Conservation (phyloP, 2,888 invertebrate species). For the Eremobia ochroleuca region DNA sequence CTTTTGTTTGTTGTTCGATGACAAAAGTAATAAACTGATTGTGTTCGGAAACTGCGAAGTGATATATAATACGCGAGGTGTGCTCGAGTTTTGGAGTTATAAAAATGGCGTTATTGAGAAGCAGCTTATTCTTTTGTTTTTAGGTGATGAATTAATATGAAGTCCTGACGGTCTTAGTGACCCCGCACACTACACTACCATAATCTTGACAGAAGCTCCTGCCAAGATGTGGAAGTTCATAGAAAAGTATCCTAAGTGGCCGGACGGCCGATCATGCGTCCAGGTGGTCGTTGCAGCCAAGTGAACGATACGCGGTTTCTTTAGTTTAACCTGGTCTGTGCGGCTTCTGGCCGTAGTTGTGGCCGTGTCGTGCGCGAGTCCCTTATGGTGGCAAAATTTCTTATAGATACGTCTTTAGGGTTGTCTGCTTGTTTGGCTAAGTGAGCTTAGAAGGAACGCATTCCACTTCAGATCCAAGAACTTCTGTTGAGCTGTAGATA, state of each 20-base stretch:
- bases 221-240: neutral
- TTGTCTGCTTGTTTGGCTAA: neutral
- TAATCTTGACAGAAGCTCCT: neutral
- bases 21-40: conserved; percentile 57
- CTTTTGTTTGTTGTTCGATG: conserved; percentile 50
- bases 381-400: too few relatives aligned
- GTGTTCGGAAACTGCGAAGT: conserved; percentile 36
- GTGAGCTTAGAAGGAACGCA: neutral
- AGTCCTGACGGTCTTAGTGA: neutral
- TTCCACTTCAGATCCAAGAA: neutral
- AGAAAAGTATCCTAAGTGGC: neutral
- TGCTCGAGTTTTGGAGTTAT: neutral
- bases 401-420: too few relatives aligned
- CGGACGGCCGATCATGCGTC: neutral
- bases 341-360: too few relatives aligned
- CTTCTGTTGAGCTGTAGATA: neutral
- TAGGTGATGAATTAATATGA: neutral
- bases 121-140: neutral
- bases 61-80: conserved; percentile 30
- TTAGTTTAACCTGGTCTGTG: too few relatives aligned
- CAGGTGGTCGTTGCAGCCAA: neutral
- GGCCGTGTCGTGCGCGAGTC: too few relatives aligned
- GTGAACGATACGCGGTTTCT: too few relatives aligned
- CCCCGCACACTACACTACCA: neutral
- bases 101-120: conserved; percentile 1